These are phyloP conservation scores for Ornithoptera priamus DNA, from an alignment of 2,888 invertebrate genomes.

Conservation along the genomic window DNA sequence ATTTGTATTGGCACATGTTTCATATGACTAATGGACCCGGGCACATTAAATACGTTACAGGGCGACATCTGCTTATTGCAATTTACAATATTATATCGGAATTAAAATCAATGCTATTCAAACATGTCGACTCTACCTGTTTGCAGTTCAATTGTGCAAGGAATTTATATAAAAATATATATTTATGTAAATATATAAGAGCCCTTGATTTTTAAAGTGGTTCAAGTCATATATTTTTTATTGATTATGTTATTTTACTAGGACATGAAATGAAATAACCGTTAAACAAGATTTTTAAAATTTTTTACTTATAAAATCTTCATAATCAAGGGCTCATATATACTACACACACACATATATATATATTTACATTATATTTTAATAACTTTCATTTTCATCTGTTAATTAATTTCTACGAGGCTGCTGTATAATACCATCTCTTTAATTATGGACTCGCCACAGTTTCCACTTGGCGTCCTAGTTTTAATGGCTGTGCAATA, in stretches of 20 bases:
- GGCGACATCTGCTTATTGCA: conserved; percentile 61
- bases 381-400: conserved; percentile 30
- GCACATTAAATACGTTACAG: conserved; percentile 60
- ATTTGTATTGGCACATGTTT: conserved; percentile 80
- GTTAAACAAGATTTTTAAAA: too few relatives aligned
- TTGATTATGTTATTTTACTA: too few relatives aligned
- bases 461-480: conserved; percentile 32
- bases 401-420: conserved; percentile 31
- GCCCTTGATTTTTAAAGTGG: too few relatives aligned
- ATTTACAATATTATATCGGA: conserved; percentile 45
- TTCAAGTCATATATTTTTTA: too few relatives aligned
- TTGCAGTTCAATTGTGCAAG: conserved; percentile 34
- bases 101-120: conserved; percentile 31
- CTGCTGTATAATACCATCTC: conserved; percentile 30
- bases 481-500: conserved; percentile 30
- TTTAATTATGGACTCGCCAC: conserved; percentile 32
- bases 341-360: too few relatives aligned
- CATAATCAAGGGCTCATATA: too few relatives aligned
- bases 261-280: too few relatives aligned
- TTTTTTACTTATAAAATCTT: too few relatives aligned
- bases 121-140: conserved; percentile 7
- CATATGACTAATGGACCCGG: conserved; percentile 77
- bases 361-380: conserved; percentile 27
- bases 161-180: not conserved
- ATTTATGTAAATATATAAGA: too few relatives aligned